Percentiles rank a stretch among this genome's conserved stretches.
phyloP scores from a whole-genome alignment of 2,797 vertebrate species.

The Sebastes oblongus region DNA sequence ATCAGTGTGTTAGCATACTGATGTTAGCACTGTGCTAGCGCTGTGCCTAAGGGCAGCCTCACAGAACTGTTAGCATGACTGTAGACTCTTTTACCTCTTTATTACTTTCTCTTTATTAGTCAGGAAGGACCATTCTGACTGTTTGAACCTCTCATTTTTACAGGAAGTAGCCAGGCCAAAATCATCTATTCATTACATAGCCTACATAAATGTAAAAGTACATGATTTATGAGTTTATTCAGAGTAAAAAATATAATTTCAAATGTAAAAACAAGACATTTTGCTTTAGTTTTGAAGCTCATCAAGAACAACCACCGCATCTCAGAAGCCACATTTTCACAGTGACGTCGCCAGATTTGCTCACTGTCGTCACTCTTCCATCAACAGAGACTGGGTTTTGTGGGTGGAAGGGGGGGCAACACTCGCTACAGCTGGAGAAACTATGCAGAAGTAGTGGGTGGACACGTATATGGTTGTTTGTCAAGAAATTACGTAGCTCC shows the following conservation, averaged over 20 bases:
- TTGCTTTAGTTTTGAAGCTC: not conserved
- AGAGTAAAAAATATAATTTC: not conserved
- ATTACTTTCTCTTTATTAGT: not conserved
- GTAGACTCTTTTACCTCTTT: not conserved
- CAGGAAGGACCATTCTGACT: not conserved
- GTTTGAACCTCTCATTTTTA: not conserved
- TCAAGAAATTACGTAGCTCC: slow-evolving; percentile 34
- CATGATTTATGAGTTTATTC: not conserved
- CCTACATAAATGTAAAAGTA: not conserved
- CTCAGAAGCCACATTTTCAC: not conserved
- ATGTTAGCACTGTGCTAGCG: not conserved
- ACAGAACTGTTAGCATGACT: not conserved
- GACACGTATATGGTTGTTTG: slow-evolving; percentile 17
- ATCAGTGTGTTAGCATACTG: not conserved
- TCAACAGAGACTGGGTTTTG: not conserved
- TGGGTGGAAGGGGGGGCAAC: not conserved
- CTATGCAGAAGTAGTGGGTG: slow-evolving; percentile 21
- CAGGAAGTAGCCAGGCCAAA: not conserved
- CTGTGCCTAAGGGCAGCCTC: not conserved
- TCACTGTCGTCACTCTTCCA: not conserved
- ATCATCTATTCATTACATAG: not conserved
- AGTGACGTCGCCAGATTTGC: not conserved
- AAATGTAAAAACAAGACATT: not conserved
- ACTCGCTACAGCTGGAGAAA: slow-evolving; percentile 3
- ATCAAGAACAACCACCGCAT: not conserved